Evolutionary conservation across 2,888 invertebrate species (phyloP).

Genomic region (Hirtodrosophila cameraria): DNA sequence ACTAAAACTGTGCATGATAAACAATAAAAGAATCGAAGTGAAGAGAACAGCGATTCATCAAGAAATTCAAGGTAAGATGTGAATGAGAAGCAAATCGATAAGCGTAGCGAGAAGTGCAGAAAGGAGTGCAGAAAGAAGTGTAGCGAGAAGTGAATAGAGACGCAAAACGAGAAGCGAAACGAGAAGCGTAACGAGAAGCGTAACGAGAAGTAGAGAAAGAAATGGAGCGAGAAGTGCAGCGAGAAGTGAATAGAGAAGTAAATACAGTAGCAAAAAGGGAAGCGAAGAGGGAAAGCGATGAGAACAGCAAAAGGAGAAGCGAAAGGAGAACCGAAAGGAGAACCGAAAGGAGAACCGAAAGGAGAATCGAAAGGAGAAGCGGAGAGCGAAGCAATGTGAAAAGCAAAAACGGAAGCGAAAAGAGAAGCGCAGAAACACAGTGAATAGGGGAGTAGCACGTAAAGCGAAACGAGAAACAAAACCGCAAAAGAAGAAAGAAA

Average conservation of each 20-base stretch:
- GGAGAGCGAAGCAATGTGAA: not conserved
- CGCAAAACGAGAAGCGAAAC: not conserved
- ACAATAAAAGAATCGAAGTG: not conserved
- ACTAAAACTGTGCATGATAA: too few relatives aligned
- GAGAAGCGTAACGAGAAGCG: not conserved
- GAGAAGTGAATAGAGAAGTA: not conserved
- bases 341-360: not conserved
- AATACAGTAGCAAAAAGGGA: not conserved
- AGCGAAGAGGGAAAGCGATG: not conserved
- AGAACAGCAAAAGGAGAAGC: not conserved
- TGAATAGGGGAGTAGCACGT: too few relatives aligned
- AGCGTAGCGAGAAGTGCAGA: not conserved
- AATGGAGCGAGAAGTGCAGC: not conserved
- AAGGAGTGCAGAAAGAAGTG: not conserved
- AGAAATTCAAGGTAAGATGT: too few relatives aligned
- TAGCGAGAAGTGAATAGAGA: not conserved
- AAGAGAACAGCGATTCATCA: not conserved
- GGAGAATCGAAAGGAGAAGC: not conserved
- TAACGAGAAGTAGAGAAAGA: too few relatives aligned
- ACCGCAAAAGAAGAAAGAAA: not conserved
- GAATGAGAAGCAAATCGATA: not conserved
- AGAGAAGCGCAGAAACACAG: not conserved
- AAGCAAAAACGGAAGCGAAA: not conserved
- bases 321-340: not conserved
- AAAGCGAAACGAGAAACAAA: not conserved